Base-by-base conservation (phyloP, 2,113 vertebrate genomes). In the Sorex araneus region DNA sequence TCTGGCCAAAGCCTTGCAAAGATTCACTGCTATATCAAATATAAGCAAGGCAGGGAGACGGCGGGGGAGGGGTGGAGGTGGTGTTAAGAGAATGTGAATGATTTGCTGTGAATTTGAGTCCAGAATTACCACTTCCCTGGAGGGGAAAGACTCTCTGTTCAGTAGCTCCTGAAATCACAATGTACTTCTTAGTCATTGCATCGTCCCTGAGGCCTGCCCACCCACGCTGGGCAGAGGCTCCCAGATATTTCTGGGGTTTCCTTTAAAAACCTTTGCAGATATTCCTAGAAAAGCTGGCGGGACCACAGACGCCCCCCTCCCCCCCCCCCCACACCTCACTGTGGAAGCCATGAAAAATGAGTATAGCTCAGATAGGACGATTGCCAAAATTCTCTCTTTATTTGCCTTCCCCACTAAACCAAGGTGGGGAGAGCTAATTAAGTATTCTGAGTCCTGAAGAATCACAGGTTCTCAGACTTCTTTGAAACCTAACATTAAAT, bases 251-350 rank as follows among this genome's bases (percentile, higher is more conserved):
- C 32, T 73, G 45, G 40, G 45, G 4, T 88, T 78, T 30, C 27
- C n/a, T 75, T 23, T 13, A 76, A 89, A 32, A 30, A 71, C 9
- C 93, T 15, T 92, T 87, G 50, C 18, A 80, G 80, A 57, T 85
- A 43, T 73, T 82, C 23, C 40, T 6, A 79, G 10, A 80, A 36
- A 79, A 25, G 60, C n/a, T 54, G 23, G 36, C 34, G 69, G 43
- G 75, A 8, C 43, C 32, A 21, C 32, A 21, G 54, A 34, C 12
- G 34, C 1, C 9, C 64, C 28, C 7, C 75, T 1, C 7, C 60
- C 19, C 40, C 40, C 40, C 40, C 40, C 3, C 40, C 3, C 40
- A 43, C n/a, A 84, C n/a, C 73, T 84, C 5, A 27, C 25, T n/a
- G n/a, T n/a, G 40, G n/a, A 50, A 40, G 40, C 40, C 40, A 47